Evolutionary conservation across 2,888 invertebrate genomes (phyloP), one percentile per base, ranked within the genome.

Genomic region (Drosophila robusta): DNA sequence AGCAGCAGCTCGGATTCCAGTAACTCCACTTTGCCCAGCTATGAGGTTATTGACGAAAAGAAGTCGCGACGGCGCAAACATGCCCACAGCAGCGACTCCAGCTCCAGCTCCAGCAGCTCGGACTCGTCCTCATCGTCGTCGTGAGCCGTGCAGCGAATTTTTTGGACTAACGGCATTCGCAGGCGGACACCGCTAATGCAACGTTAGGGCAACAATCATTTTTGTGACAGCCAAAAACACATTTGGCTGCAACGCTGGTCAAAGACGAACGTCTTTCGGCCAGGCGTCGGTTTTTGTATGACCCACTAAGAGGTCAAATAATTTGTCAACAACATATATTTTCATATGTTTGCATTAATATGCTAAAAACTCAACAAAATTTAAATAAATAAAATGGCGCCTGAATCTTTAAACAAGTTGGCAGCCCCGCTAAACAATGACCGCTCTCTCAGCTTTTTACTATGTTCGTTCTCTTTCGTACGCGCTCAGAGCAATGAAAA

Each of bases 21-120:
- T 61, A 88, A 90, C 66, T 91, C 91, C 24, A 91, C 92, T 54
- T 65, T 91, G 78, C 91, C 91, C 66, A 91, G 91, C 60, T 91
- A 91, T 71, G 91, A 91, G 70, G 90, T 91, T 18, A 91, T 91
- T 14, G 89, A 82, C 54, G 92, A 91, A 67, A 91, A 90, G 36
- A 91, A 91, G 64, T 55, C 81, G 11, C 71, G 85, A 18, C 71
- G 80, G 14, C 90, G 90, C 49, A 84, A 87, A 8, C 89, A 81
- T 29, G 86, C 62, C 36, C 83, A 78, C 42, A 73, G 66, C 22
- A 84, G 82, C 56, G 76, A 84, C 52, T 88, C 91, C 54, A 87
- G 90, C 56, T 82, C 90, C 57, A 77, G 78, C 8, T 78, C 78
- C 63, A 78, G 78, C 62, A 90, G 90, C 52, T 88, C 89, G 45